Conservation (phyloP, 2,797 vertebrate genomes). For the Pachyuromys duprasi region DNA sequence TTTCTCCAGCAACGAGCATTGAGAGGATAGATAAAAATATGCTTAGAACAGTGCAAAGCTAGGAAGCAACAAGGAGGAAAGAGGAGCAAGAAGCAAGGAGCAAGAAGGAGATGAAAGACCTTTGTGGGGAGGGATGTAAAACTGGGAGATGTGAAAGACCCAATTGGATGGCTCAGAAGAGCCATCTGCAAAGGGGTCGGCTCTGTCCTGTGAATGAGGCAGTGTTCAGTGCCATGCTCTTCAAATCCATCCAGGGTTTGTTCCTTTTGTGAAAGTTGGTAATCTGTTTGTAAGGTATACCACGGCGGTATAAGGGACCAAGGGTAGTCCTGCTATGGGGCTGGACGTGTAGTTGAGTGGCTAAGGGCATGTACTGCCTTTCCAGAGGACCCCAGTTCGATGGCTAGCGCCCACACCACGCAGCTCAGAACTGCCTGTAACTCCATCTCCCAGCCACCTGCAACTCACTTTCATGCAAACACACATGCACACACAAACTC, state of each 20-base stretch:
- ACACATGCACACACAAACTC: not conserved
- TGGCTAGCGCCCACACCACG: not conserved
- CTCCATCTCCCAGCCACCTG: not conserved
- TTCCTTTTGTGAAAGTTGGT: conserved; percentile 55
- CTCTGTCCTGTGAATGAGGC: conserved; percentile 46
- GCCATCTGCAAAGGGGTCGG: not conserved
- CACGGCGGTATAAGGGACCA: not conserved
- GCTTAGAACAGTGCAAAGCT: conserved; percentile 25
- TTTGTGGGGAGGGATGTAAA: conserved; percentile 45
- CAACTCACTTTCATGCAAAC: not conserved
- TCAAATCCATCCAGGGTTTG: conserved; percentile 5
- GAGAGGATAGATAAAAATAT: conserved; percentile 51
- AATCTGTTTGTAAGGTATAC: conserved; percentile 14
- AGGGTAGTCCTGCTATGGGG: not conserved
- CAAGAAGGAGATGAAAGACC: conserved; percentile 28
- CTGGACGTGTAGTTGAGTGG: not conserved
- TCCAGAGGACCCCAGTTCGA: not conserved
- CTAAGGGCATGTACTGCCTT: not conserved
- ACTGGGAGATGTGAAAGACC: conserved; percentile 45
- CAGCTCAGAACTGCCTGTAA: not conserved
- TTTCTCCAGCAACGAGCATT: conserved; percentile 60
- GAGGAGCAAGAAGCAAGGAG: not conserved
- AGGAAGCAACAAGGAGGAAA: conserved; percentile 36
- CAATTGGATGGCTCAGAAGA: conserved; percentile 21
- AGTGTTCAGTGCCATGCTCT: conserved; percentile 13